These are phyloP conservation scores for Chaetodon auriga DNA, from an alignment of 2,113 vertebrate species.

Conservation along the genomic window DNA sequence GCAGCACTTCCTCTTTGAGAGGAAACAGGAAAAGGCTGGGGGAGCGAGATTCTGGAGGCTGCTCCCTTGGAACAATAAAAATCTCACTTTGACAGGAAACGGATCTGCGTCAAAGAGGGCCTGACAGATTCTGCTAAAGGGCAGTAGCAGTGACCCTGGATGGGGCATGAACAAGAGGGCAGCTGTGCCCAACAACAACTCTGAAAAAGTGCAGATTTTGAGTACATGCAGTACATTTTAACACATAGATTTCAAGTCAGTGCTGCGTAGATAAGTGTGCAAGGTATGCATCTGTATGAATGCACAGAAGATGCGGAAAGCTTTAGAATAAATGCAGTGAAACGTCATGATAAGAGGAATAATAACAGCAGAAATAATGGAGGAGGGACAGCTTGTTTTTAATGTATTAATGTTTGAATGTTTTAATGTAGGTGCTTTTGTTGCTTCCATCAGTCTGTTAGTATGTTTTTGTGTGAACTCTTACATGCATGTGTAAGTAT, in stretches of 20 bases:
- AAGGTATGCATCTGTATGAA: neutral
- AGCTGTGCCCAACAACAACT: constrained; percentile 56
- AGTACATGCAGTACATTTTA: neutral
- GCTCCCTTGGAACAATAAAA: constrained; percentile 91
- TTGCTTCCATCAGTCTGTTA: neutral
- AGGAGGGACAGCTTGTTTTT: neutral
- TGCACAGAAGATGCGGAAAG: neutral
- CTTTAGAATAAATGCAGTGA: neutral
- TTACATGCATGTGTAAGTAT: too few species aligned
- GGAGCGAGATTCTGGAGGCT: constrained; percentile 85
- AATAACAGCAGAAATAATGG: neutral
- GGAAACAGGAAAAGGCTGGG: constrained; percentile 95
- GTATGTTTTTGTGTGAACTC: neutral
- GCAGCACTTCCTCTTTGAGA: constrained; percentile 88
- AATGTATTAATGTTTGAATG: too few species aligned
- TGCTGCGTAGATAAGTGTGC: neutral
- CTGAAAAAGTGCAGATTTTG: neutral
- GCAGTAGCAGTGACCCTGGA: constrained; percentile 87
- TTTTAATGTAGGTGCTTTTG: neutral
- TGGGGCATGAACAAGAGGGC: constrained; percentile 70
- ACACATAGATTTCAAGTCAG: neutral
- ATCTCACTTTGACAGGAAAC: constrained; percentile 89
- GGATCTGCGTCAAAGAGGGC: constrained; percentile 93
- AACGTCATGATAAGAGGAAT: neutral
- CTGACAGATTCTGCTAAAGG: constrained; percentile 80